These are phyloP conservation scores for Tilapia sparmanii DNA, from an alignment of 2,113 vertebrate species.

Conservation along the genomic window DNA sequence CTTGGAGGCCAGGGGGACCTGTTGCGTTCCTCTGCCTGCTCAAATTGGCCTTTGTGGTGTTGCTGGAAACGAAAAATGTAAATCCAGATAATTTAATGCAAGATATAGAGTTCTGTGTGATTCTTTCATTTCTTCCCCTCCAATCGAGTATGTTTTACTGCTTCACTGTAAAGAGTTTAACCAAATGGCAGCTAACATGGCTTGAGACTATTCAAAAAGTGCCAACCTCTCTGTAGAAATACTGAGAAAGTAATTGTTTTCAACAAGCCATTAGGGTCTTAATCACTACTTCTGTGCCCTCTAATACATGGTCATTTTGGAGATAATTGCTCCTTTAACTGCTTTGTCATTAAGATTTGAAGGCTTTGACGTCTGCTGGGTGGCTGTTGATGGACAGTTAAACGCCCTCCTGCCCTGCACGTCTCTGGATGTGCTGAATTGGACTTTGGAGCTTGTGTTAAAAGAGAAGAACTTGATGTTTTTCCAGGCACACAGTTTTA, in stretches of 20 bases:
- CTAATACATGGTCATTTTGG: neutral
- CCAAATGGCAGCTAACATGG: neutral
- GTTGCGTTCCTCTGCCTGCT: neutral
- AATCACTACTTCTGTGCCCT: neutral
- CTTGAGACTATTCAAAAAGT: neutral
- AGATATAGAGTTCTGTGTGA: neutral
- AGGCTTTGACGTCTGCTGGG: neutral
- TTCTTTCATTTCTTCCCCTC: neutral
- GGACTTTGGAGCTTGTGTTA: neutral
- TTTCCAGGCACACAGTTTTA: neutral
- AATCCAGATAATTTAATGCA: neutral
- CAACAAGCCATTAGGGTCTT: neutral
- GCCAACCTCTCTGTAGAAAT: neutral
- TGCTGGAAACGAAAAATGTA: neutral
- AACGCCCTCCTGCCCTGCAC: neutral
- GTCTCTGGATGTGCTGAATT: neutral
- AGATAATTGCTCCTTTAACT: neutral
- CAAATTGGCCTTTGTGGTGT: neutral
- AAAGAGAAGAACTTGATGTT: neutral
- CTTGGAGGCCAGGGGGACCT: slow-evolving; percentile 29
- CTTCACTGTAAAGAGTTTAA: neutral
- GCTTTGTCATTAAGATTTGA: neutral
- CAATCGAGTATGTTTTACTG: neutral
- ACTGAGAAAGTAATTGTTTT: neutral
- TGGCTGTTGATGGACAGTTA: neutral